These are phyloP conservation scores for Bombus soroeensis DNA, from an alignment of 1,140 invertebrate species.

Conservation along the genomic window DNA sequence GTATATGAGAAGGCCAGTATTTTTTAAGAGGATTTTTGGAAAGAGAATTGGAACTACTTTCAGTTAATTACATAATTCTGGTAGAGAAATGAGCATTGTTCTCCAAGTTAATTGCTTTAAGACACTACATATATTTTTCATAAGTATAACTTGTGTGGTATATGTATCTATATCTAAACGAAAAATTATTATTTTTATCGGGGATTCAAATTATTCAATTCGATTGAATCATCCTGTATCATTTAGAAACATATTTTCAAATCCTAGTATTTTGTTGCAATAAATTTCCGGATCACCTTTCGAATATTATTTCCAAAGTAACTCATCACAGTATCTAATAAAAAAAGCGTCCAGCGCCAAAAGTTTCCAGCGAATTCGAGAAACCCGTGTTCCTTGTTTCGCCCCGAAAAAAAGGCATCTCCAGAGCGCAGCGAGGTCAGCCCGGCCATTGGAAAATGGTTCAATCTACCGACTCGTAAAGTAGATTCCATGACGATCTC, in stretches of 20 bases:
- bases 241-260: background rate
- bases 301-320: background rate
- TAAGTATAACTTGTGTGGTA: too few species aligned
- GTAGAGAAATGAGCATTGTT: too few species aligned
- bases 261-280: background rate
- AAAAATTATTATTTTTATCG: too few species aligned
- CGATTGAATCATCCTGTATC: background rate
- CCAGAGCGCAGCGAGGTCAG: constrained; percentile 21
- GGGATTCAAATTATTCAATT: background rate
- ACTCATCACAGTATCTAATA: too few species aligned
- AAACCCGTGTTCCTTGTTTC: background rate
- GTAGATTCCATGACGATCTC: constrained; percentile 72
- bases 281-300: too few species aligned
- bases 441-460: constrained; percentile 49
- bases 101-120: too few species aligned
- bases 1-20: too few species aligned
- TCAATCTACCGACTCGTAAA: constrained; percentile 71
- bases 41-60: too few species aligned
- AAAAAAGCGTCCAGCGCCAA: background rate
- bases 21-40: too few species aligned
- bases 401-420: background rate
- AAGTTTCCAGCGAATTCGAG: background rate
- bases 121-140: too few species aligned
- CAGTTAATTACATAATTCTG: too few species aligned
- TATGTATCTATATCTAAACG: too few species aligned